These are phyloP conservation scores for Eueremaeus valkanovi DNA, from an alignment of 2,888 invertebrate species.

Conservation along the genomic window DNA sequence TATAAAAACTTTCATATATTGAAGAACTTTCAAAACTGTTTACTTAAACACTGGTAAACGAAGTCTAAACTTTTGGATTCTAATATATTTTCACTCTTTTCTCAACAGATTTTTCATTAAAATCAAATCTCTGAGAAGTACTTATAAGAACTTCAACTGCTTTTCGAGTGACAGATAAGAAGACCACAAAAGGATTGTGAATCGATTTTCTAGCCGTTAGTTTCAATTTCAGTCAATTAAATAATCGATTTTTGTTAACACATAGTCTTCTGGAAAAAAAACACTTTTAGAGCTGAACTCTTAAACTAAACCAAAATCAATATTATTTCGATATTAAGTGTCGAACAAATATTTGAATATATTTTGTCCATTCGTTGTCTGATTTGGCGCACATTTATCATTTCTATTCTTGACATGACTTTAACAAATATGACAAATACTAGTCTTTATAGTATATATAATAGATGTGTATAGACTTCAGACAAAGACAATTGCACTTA, in stretches of 20 bases:
- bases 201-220: conserved; percentile 13
- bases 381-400: no score
- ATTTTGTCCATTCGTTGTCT: no score
- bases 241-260: neutral
- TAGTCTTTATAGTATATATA: no score
- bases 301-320: neutral
- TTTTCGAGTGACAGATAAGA: conserved; percentile 25
- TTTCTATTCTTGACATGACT: no score
- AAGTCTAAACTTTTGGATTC: neutral
- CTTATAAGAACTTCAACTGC: neutral
- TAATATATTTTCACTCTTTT: neutral
- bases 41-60: no score
- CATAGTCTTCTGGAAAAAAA: neutral
- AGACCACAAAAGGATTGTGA: conserved; percentile 16
- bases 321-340: neutral
- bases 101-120: conserved; percentile 12
- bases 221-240: conserved; percentile 27
- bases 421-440: no score
- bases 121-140: neutral
- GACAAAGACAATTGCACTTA: no score
- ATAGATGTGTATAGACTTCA: no score
- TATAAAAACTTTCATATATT: no score
- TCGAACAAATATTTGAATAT: no score
- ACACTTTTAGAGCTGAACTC: neutral
- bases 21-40: no score